Evolutionary conservation across 2,797 vertebrate species (phyloP).

Genomic region (Gobionotothen gibberifrons): DNA sequence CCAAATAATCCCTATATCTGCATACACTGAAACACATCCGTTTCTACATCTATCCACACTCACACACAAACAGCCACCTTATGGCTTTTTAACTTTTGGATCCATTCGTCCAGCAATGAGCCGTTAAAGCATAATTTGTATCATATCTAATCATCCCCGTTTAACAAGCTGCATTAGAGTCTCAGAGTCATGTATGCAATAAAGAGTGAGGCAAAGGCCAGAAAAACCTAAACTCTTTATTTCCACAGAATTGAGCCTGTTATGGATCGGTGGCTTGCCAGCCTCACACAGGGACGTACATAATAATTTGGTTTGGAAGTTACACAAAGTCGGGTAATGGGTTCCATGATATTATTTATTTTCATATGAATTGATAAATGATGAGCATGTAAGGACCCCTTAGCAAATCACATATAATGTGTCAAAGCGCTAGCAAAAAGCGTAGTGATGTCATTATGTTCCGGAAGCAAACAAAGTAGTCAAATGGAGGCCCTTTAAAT

Average conservation of each 20-base stretch:
- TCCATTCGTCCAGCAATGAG: conserved; percentile 7
- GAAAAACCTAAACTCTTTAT: not conserved
- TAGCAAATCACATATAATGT: too few species aligned
- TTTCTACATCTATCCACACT: not conserved
- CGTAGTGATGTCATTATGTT: too few species aligned
- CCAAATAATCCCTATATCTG: conserved; percentile 6
- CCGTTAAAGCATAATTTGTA: conserved; percentile 23
- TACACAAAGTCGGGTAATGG: not conserved
- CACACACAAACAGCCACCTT: not conserved
- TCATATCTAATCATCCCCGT: conserved; percentile 18
- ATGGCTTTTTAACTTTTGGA: conserved; percentile 11
- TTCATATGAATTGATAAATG: too few species aligned
- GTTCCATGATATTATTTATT: too few species aligned
- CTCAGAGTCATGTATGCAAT: not conserved
- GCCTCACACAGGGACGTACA: not conserved
- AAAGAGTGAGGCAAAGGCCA: too few species aligned
- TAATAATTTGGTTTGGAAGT: not conserved
- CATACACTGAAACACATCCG: not conserved
- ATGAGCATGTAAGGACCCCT: too few species aligned
- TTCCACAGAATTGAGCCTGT: not conserved
- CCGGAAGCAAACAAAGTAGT: too few species aligned
- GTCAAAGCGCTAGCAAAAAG: too few species aligned
- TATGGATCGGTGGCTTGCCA: not conserved
- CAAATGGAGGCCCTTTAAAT: too few species aligned
- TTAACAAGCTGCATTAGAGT: conserved; percentile 11